Evolutionary conservation across 2,113 vertebrate genomes (phyloP).

Genomic region (Stigmatopora argus): DNA sequence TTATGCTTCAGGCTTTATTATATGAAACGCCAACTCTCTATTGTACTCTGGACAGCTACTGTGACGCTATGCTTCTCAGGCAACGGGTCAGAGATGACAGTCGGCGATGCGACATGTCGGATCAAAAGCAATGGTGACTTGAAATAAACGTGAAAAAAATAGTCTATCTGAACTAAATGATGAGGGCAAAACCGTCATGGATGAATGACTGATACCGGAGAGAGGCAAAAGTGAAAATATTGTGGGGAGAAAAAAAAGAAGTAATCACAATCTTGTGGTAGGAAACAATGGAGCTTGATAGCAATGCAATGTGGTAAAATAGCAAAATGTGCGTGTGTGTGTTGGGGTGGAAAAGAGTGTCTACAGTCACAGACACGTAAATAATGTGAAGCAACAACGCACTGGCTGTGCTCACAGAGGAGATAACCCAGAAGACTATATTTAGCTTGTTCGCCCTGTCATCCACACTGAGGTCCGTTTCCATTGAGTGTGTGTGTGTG

Average conservation of each 20-base stretch:
- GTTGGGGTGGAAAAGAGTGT: constrained; percentile 35
- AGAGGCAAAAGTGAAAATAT: constrained; percentile 24
- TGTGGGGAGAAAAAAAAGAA: constrained; percentile 17
- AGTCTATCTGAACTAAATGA: constrained; percentile 31
- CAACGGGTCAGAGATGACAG: constrained; percentile 46
- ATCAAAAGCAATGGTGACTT: constrained; percentile 51
- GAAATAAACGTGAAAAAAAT: constrained; percentile 35
- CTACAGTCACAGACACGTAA: constrained; percentile 73
- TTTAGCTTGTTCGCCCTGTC: constrained; percentile 73
- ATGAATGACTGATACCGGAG: constrained; percentile 24
- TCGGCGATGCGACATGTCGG: constrained; percentile 20
- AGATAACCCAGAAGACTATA: constrained; percentile 74
- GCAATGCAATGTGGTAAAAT: constrained; percentile 21
- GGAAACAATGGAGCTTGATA: constrained; percentile 33
- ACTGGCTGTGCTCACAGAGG: constrained; percentile 64
- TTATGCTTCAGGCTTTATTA: constrained; percentile 19
- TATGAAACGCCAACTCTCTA: constrained; percentile 28
- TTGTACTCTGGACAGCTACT: constrained; percentile 30
- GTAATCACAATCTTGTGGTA: constrained; percentile 14
- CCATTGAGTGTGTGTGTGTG: constrained; percentile 46
- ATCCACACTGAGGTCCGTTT: constrained; percentile 68
- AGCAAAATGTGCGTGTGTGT: constrained; percentile 33
- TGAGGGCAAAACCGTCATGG: constrained; percentile 36
- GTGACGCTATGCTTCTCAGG: constrained; percentile 32
- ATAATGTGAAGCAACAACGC: constrained; percentile 73